Conservation (phyloP, 2,113 vertebrate genomes). For the Symphodus melops region DNA sequence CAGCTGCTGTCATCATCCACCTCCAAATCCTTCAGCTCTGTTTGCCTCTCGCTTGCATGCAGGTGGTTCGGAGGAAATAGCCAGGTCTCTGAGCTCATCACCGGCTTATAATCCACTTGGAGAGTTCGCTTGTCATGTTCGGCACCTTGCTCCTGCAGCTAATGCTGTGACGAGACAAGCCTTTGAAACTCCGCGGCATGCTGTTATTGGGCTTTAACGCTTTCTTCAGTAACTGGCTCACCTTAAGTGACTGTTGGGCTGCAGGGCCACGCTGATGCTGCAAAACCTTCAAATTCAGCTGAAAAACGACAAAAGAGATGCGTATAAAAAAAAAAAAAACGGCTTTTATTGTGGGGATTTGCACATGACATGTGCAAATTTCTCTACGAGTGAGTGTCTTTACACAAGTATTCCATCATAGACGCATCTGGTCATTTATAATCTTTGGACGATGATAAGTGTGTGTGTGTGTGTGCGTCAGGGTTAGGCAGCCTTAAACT, state of each 20-base stretch:
- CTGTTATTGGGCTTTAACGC: conserved; percentile 60
- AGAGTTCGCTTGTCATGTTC: conserved; percentile 66
- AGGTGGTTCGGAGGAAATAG: conserved; percentile 48
- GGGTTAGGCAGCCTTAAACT: no score
- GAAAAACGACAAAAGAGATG: conserved; percentile 1
- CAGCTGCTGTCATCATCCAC: conserved; percentile 24
- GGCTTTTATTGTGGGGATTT: conserved; percentile 12
- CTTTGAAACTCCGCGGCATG: conserved; percentile 63
- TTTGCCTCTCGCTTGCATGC: conserved; percentile 42
- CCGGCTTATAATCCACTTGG: conserved; percentile 60
- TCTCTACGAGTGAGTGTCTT: neutral
- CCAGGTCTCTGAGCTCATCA: conserved; percentile 33
- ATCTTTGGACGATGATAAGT: no score
- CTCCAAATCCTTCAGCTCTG: conserved; percentile 24
- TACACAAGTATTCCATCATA: neutral
- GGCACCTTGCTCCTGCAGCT: conserved; percentile 51
- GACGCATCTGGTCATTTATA: neutral
- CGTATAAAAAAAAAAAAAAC: neutral
- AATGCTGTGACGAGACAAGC: conserved; percentile 64
- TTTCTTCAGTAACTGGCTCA: conserved; percentile 68
- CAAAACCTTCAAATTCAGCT: conserved; percentile 29
- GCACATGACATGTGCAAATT: neutral
- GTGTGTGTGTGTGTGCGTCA: no score
- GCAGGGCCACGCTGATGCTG: conserved; percentile 48
- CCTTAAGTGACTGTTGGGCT: conserved; percentile 54